These are phyloP conservation scores for Drosophila testacea DNA, from an alignment of 2,888 invertebrate genomes.

Conservation along the genomic window DNA sequence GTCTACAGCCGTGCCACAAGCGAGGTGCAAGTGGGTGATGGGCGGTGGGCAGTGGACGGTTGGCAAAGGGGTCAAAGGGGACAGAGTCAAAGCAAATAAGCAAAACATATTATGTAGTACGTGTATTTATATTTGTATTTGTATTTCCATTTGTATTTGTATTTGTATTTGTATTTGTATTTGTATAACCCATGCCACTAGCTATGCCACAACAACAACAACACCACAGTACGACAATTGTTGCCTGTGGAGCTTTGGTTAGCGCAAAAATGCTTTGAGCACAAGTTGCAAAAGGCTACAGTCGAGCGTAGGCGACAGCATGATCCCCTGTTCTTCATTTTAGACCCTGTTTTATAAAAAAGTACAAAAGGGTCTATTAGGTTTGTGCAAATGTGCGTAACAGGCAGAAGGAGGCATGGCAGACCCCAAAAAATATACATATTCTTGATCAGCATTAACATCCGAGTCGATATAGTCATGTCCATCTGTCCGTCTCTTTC, in stretches of 20 bases:
- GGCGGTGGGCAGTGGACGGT: no score
- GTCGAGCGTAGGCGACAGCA: no score
- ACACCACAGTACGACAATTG: slow-evolving; percentile 32
- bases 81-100: slow-evolving; percentile 54
- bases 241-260: slow-evolving; percentile 37
- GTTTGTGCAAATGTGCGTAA: no score
- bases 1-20: neutral
- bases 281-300: neutral
- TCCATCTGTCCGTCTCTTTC: no score
- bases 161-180: slow-evolving; percentile 27
- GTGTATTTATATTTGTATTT: slow-evolving; percentile 27
- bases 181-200: slow-evolving; percentile 38
- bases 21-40: slow-evolving; percentile 7
- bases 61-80: neutral
- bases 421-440: no score
- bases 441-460: no score
- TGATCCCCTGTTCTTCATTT: no score
- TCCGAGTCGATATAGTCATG: no score
- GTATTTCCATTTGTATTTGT: neutral
- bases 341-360: no score
- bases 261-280: slow-evolving; percentile 45
- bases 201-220: slow-evolving; percentile 42
- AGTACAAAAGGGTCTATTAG: no score
- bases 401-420: no score
- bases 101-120: slow-evolving; percentile 60